These are phyloP conservation scores for Listronotus oregonensis DNA, from an alignment of 1,140 invertebrate species.

Conservation along the genomic window DNA sequence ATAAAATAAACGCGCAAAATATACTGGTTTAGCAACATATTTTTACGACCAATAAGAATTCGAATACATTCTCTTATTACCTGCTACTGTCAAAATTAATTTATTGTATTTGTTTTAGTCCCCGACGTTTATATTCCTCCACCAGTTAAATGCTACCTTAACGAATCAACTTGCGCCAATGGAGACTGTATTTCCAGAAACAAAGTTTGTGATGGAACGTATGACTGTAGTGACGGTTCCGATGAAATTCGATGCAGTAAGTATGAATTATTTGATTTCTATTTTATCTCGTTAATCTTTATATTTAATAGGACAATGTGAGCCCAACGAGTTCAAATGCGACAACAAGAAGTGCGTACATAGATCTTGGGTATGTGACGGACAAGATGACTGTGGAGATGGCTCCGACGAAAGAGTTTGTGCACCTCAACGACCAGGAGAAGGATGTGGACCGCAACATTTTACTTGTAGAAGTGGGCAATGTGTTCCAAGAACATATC, in stretches of 20 bases:
- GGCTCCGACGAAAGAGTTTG: conserved; percentile 81
- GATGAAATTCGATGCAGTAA: conserved; percentile 89
- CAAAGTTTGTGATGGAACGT: conserved; percentile 79
- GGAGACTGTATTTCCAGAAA: conserved; percentile 86
- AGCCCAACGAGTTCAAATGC: conserved; percentile 93
- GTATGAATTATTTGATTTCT: conserved; percentile 46
- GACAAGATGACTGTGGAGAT: conserved; percentile 91
- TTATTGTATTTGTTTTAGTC: conserved; percentile 16
- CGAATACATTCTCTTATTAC: no score
- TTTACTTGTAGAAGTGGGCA: conserved; percentile 83
- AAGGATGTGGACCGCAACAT: conserved; percentile 78
- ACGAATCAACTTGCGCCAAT: conserved; percentile 89
- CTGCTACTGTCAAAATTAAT: no score
- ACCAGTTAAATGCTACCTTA: conserved; percentile 67
- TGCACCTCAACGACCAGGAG: conserved; percentile 62
- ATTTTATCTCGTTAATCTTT: conserved; percentile 42
- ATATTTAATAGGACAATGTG: conserved; percentile 65
- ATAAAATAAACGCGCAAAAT: no score
- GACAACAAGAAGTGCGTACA: conserved; percentile 86
- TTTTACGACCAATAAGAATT: no score
- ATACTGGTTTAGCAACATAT: no score
- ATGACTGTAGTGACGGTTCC: conserved; percentile 84
- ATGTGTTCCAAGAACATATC: conserved; percentile 91
- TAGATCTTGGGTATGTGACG: conserved; percentile 90
- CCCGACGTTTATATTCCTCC: conserved; percentile 49